Conservation (phyloP, 2,113 vertebrate species). For the Tragelaphus imberbis region DNA sequence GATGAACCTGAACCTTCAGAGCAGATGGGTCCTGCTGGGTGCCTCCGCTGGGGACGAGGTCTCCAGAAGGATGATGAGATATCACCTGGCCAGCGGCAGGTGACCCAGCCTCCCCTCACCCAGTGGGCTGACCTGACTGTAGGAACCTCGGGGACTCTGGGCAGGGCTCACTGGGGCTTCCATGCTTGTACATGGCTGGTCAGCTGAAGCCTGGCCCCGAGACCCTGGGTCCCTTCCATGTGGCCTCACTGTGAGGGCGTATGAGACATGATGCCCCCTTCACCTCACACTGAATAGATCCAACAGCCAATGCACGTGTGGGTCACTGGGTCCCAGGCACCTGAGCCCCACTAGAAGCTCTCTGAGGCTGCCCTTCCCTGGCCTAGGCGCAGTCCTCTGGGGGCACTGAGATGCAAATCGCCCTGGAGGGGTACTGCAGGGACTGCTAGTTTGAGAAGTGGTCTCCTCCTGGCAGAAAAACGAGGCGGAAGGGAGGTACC, state of each 20-base stretch:
- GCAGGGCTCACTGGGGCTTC: background rate
- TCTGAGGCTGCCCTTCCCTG: background rate
- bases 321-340: background rate
- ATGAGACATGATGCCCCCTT: too few species aligned
- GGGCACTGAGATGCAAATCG: too few species aligned
- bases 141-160: background rate
- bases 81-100: background rate
- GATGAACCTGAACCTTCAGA: background rate
- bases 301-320: background rate
- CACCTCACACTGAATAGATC: background rate
- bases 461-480: background rate
- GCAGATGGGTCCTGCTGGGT: background rate
- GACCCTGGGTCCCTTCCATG: background rate
- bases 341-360: too few species aligned
- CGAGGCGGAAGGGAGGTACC: background rate
- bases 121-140: background rate
- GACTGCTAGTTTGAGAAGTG: background rate
- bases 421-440: background rate
- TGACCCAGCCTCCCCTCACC: background rate
- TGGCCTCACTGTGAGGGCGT: fast-evolving
- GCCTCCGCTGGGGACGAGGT: background rate
- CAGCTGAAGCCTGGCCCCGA: too few species aligned
- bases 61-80: background rate
- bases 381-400: too few species aligned
- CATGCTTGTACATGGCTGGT: background rate